Percentiles rank a stretch among this genome's conserved stretches.
Conservation (phyloP, 2,797 vertebrate genomes). For the Melanotaenia parkinsoni region DNA sequence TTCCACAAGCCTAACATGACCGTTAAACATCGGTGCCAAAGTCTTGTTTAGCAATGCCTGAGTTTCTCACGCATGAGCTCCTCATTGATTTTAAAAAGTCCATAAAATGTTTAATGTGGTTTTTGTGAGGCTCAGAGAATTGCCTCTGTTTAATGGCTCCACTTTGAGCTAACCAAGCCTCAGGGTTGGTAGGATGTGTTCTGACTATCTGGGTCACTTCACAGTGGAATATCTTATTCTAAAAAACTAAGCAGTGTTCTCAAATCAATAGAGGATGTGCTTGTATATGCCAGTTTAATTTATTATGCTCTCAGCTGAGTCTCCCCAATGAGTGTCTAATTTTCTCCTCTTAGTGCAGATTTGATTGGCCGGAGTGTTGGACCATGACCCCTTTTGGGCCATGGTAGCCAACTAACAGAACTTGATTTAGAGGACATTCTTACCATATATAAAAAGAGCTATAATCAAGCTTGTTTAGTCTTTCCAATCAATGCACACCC, state of each 20-base stretch:
- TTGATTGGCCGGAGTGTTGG: constrained; percentile 45
- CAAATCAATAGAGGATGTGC: constrained; percentile 66
- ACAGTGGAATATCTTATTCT: constrained; percentile 71
- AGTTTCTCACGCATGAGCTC: constrained; percentile 20
- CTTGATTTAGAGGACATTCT: constrained; percentile 22
- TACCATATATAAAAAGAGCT: neutral
- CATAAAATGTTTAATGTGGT: constrained; percentile 62
- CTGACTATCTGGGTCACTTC: constrained; percentile 80
- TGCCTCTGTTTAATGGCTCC: constrained; percentile 63
- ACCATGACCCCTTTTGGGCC: constrained; percentile 31
- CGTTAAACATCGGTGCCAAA: constrained; percentile 1
- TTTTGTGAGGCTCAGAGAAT: constrained; percentile 55
- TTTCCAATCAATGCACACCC: neutral
- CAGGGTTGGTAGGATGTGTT: constrained; percentile 67
- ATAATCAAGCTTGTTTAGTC: neutral
- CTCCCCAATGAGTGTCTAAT: constrained; percentile 59
- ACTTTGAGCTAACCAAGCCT: constrained; percentile 69
- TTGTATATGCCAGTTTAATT: constrained; percentile 70
- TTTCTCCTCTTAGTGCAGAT: constrained; percentile 59
- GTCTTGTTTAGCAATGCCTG: constrained; percentile 17
- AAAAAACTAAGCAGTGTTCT: constrained; percentile 59
- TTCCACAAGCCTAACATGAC: constrained; percentile 1
- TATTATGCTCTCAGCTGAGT: constrained; percentile 65
- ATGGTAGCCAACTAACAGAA: constrained; percentile 27
- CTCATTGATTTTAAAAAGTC: constrained; percentile 53